Evolutionary conservation across 2,888 invertebrate genomes (phyloP), one percentile per base, ranked within the genome.

Genomic region (Drosophila mercatorum): DNA sequence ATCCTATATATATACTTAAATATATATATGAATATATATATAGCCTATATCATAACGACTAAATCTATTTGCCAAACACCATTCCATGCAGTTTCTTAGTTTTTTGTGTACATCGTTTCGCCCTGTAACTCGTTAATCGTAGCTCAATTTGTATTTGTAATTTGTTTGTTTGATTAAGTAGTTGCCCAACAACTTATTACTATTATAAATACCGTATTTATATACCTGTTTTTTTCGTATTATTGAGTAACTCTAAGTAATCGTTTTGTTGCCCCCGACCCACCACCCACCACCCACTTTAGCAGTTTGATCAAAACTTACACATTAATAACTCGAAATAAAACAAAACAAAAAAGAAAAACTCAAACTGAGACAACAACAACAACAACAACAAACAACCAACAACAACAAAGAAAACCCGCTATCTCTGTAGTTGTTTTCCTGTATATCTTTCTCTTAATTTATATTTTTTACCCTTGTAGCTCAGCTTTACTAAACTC

Each of bases 401-500:
- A 59, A 61, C 61, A 67, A 66, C 67, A 67, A 66, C 53, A 58
- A 59, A 51, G 72, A 58, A 65, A 49, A 61, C 46, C 46, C 44
- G 49, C 58, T 53, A 14, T 60, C 34, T 46, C 47, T 56, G 55
- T 58, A 61, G 68, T 68, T 62, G 64, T 66, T 66, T 62, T 34
- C 10, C 10, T 63, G 65, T 60, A 60, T 71, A 5, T 22, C 38
- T 26, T 12, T 55, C 55, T 41, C 28, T 63, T 53, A 57, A 44
- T 75, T 53, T 65, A 75, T 68, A 63, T 60, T 51, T 60, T 62
- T 76, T 62, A 62, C 64, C 58, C 67, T 71, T 76, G 89, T 89
- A 89, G 88, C 47, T 70, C 83, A 88, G 89, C 91, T 90, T 88
- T 89, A 88, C 90, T 89, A 89, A 88, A 90, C 81, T 81, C 81